Evolutionary conservation across 2,797 vertebrate genomes (phyloP).

Genomic region (Alosa sapidissima): DNA sequence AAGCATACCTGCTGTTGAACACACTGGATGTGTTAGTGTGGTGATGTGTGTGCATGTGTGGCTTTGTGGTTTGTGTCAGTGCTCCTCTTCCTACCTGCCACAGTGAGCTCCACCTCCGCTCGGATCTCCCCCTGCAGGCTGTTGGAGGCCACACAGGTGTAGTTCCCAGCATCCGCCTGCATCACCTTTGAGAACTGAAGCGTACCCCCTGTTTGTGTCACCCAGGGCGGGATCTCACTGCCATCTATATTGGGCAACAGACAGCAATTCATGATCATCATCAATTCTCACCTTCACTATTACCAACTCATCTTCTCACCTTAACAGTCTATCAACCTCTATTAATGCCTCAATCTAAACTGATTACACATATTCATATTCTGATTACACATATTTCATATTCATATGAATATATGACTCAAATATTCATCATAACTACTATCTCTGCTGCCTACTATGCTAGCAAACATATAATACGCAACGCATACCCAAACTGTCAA

Average conservation of each 20-base stretch:
- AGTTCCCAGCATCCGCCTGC: constrained; percentile 78
- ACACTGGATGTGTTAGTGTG: too few relatives aligned
- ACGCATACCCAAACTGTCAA: not conserved
- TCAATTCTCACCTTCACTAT: not conserved
- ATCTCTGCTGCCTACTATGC: not conserved
- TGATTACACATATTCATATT: not conserved
- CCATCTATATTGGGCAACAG: constrained; percentile 68
- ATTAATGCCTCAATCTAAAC: not conserved
- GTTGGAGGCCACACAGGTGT: constrained; percentile 83
- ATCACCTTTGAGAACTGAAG: constrained; percentile 80
- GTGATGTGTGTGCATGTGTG: too few relatives aligned
- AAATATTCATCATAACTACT: not conserved
- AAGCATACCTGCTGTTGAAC: too few relatives aligned
- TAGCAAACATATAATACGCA: not conserved
- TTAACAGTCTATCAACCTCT: too few relatives aligned
- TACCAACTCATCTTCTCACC: not conserved
- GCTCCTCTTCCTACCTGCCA: constrained; percentile 73
- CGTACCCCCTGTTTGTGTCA: constrained; percentile 72
- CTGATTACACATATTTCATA: not conserved
- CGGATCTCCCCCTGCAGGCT: constrained; percentile 81
- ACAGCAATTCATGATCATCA: not conserved
- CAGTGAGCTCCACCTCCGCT: constrained; percentile 78
- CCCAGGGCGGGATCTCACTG: constrained; percentile 72
- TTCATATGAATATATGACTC: not conserved
- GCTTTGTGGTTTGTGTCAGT: not conserved